phyloP scores from a whole-genome alignment of 2,113 vertebrate genomes.

The Sphyrna mokarran region DNA sequence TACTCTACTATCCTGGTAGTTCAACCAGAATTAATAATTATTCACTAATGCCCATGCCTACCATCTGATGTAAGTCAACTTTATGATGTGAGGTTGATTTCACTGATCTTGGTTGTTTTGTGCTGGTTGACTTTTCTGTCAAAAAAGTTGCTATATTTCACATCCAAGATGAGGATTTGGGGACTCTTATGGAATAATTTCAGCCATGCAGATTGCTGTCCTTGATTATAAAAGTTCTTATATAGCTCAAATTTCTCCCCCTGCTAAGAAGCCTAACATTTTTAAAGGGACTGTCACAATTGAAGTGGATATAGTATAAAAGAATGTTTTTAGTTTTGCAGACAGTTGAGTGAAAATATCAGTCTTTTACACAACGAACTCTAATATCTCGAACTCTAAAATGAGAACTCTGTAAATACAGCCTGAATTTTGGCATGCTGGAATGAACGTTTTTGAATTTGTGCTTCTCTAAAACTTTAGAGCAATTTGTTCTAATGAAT shows the following conservation, averaged over 20 bases:
- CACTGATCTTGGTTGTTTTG: neutral
- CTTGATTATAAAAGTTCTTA: neutral
- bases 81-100: neutral
- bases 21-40: too few species aligned
- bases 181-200: neutral
- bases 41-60: too few species aligned
- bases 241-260: neutral
- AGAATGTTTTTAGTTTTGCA: neutral
- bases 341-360: neutral
- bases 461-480: too few species aligned
- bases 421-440: too few species aligned
- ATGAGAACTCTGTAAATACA: neutral
- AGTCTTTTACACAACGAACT: neutral
- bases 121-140: neutral
- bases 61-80: neutral
- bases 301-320: neutral
- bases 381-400: neutral
- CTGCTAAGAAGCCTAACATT: neutral
- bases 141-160: neutral
- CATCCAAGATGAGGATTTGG: neutral
- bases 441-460: too few species aligned
- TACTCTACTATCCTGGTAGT: too few species aligned
- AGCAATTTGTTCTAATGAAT: too few species aligned
- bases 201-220: neutral
- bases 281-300: neutral